These are phyloP conservation scores for Limnephilus auricula DNA, from an alignment of 2,888 invertebrate species.

Conservation along the genomic window DNA sequence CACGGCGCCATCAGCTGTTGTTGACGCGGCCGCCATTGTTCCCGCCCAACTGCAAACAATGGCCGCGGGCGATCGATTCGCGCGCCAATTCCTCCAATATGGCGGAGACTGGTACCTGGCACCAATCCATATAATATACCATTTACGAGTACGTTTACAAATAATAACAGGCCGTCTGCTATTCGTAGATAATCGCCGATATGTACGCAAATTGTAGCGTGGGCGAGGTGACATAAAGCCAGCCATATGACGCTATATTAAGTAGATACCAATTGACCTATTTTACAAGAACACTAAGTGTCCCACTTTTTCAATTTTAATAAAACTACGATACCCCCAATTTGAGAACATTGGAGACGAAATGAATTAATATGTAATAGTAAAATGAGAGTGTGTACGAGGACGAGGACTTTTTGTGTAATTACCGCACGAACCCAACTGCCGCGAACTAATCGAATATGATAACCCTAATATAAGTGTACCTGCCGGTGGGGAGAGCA, in stretches of 20 bases:
- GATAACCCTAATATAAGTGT: no score
- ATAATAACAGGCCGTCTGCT: not conserved
- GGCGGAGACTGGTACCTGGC: slow-evolving; percentile 2
- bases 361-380: no score
- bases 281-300: no score
- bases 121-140: not conserved
- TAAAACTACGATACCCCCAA: no score
- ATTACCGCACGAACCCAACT: no score
- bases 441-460: no score
- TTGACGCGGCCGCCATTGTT: slow-evolving; percentile 37
- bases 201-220: not conserved
- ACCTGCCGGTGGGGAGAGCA: no score
- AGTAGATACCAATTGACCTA: not conserved
- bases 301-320: no score
- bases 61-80: slow-evolving; percentile 26
- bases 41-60: slow-evolving; percentile 11
- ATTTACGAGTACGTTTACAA: slow-evolving; percentile 2
- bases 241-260: not conserved
- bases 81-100: slow-evolving; percentile 18
- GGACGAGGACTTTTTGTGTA: no score
- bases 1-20: slow-evolving; percentile 54
- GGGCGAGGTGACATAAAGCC: not conserved
- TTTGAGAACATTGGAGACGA: no score
- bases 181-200: not conserved
- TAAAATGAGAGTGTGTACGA: no score